Evolutionary conservation across 2,797 vertebrate species (phyloP).

Genomic region (Clarias laeviceps): DNA sequence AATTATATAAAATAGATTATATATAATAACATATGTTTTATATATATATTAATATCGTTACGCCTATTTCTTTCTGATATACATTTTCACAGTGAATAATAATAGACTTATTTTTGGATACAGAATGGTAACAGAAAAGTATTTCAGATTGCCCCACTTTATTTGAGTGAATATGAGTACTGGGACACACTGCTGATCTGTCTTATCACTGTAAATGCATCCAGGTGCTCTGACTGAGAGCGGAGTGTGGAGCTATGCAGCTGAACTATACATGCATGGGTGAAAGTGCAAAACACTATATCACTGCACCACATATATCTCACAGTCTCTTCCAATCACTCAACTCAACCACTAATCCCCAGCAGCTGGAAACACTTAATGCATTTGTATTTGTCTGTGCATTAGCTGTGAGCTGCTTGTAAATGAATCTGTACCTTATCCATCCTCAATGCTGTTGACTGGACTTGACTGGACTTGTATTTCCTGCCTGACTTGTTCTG

Average conservation of each 20-base stretch:
- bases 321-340: conserved; percentile 22
- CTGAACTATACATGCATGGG: conserved; percentile 55
- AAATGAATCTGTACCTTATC: conserved; percentile 23
- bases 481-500: conserved; percentile 39
- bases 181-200: neutral
- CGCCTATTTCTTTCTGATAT: neutral
- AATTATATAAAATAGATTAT: too few relatives aligned
- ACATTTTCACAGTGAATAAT: neutral
- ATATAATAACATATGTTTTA: too few relatives aligned
- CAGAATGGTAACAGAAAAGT: neutral
- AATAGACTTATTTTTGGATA: neutral
- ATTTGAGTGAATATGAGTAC: neutral
- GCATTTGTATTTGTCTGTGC: neutral
- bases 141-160: neutral
- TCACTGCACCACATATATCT: conserved; percentile 20
- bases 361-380: conserved; percentile 12
- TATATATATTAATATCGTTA: neutral
- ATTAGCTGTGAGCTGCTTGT: neutral
- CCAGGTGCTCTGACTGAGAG: conserved; percentile 12
- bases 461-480: neutral
- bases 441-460: neutral
- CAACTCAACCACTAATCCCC: conserved; percentile 1
- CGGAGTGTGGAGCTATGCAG: conserved; percentile 27
- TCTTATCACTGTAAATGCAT: conserved; percentile 1
- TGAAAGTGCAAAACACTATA: conserved; percentile 18